A percentile compares a stretch with the other conserved stretches of the same genome.
Evolutionary conservation across 2,113 vertebrate genomes (phyloP).

Genomic region (Otis tarda): DNA sequence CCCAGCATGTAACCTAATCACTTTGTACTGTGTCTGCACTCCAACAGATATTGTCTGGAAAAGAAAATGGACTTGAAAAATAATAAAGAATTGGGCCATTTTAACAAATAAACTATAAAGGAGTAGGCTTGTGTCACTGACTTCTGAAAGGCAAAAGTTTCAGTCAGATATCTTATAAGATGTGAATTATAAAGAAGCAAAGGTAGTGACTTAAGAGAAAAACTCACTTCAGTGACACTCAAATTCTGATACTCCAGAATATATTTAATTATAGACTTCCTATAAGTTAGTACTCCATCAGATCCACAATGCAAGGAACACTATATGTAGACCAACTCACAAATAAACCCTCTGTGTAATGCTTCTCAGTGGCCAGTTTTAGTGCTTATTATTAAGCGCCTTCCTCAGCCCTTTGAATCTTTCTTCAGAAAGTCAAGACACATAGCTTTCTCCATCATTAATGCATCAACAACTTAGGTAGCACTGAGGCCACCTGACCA

Average conservation of each 20-base stretch:
- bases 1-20: background rate
- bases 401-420: background rate
- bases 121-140: background rate
- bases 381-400: background rate
- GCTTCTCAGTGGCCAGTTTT: background rate
- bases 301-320: background rate
- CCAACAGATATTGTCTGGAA: slow-evolving; percentile 48
- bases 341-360: background rate
- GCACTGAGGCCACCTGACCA: background rate
- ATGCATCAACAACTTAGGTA: background rate
- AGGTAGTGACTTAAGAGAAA: background rate
- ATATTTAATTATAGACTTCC: background rate
- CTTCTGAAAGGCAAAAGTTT: background rate
- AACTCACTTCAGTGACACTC: background rate
- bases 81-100: background rate
- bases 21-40: background rate
- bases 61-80: slow-evolving; percentile 10
- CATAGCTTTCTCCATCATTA: background rate
- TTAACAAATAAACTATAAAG: background rate
- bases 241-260: background rate
- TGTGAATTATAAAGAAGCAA: background rate
- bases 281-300: background rate
- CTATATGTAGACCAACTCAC: background rate
- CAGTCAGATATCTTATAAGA: background rate
- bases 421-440: background rate